Conservation (phyloP, 2,888 invertebrate species). For the Clistopyga incitator region DNA sequence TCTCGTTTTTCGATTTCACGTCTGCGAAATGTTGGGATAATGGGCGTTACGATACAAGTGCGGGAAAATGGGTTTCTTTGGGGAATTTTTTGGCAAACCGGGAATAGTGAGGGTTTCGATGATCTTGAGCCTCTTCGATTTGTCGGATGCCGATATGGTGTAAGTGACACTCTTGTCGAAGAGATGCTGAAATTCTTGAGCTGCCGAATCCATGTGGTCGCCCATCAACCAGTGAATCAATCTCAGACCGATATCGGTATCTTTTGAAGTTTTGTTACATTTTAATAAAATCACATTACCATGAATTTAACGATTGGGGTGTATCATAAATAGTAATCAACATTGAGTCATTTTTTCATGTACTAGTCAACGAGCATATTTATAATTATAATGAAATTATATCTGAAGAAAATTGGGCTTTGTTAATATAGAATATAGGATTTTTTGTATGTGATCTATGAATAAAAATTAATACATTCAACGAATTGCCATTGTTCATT, state of each 20-base stretch:
- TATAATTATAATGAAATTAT: too few species aligned
- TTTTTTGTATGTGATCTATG: too few species aligned
- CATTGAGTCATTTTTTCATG: too few species aligned
- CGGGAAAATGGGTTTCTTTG: too few species aligned
- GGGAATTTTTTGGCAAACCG: constrained; percentile 47
- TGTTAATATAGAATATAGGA: too few species aligned
- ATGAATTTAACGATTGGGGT: too few species aligned
- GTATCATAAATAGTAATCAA: too few species aligned
- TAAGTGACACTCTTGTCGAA: constrained; percentile 75
- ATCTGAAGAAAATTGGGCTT: too few species aligned
- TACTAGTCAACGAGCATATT: too few species aligned
- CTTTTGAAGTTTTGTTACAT: constrained; percentile 61
- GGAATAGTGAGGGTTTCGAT: constrained; percentile 67
- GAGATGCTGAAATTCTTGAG: constrained; percentile 75
- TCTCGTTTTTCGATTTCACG: constrained; percentile 57
- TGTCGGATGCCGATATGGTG: constrained; percentile 62
- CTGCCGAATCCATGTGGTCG: constrained; percentile 69
- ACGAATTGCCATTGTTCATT: too few species aligned
- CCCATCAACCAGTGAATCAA: constrained; percentile 78
- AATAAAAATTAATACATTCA: too few species aligned
- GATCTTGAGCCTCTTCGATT: constrained; percentile 47
- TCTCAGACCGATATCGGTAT: constrained; percentile 77
- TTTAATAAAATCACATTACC: neutral
- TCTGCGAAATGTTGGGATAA: constrained; percentile 67
- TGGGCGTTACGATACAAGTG: too few species aligned